These are phyloP conservation scores for Podarcis muralis DNA, from an alignment of 2,113 vertebrate genomes.

Conservation along the genomic window DNA sequence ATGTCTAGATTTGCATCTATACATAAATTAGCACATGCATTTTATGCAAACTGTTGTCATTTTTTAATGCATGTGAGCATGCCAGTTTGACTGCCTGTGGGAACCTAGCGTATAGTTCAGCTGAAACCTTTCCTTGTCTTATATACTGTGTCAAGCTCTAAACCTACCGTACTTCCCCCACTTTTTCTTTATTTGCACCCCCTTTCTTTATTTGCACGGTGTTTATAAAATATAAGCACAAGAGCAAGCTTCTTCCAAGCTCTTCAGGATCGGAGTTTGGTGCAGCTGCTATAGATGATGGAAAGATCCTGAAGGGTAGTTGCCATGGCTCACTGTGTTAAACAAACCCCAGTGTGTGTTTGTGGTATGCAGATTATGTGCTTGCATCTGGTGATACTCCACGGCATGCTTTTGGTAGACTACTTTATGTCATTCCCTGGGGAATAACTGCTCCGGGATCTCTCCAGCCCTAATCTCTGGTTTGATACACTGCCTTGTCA, in stretches of 20 bases:
- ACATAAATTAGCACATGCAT: not conserved
- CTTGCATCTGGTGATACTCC: constrained; percentile 9
- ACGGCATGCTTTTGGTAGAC: constrained; percentile 26
- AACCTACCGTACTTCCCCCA: not conserved
- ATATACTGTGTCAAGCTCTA: not conserved
- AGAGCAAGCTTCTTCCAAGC: not conserved
- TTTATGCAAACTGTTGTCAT: no score
- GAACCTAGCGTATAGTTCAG: not conserved
- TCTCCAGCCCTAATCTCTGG: not conserved
- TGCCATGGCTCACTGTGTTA: constrained; percentile 53
- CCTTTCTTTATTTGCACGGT: not conserved
- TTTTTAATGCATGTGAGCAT: no score
- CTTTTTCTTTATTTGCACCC: constrained; percentile 47
- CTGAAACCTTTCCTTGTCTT: not conserved
- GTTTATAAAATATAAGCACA: constrained; percentile 21
- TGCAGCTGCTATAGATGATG: constrained; percentile 51
- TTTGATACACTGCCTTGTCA: constrained; percentile 32
- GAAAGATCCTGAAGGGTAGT: constrained; percentile 49
- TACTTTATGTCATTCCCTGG: constrained; percentile 9
- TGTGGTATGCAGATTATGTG: constrained; percentile 33
- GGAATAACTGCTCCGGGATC: not conserved
- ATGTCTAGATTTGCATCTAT: not conserved
- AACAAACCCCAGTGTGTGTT: constrained; percentile 56
- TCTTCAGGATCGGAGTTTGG: not conserved
- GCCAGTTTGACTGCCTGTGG: no score